Conservation (phyloP, 2,888 invertebrate species). For the Glyphotaelius pellucidus region DNA sequence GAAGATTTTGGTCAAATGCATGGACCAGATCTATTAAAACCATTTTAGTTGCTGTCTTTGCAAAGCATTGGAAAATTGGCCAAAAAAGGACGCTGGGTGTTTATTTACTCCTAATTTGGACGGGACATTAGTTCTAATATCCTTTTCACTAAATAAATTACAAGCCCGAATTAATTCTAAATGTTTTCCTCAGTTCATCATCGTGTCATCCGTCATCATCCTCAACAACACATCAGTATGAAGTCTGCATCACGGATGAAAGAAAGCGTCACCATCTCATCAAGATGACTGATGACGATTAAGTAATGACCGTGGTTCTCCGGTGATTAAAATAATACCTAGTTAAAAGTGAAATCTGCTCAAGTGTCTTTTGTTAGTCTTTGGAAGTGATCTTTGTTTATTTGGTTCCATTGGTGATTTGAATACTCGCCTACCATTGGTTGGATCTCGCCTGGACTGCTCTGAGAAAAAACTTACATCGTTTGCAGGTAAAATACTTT, state of each 20-base stretch:
- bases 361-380: conserved; percentile 10
- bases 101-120: not conserved
- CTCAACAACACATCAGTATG: not conserved
- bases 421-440: conserved; percentile 17
- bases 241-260: not conserved
- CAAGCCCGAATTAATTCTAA: not conserved
- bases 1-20: too few relatives aligned
- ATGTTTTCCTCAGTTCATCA: not conserved
- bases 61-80: too few relatives aligned
- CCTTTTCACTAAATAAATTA: not conserved
- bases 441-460: not conserved
- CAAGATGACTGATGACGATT: not conserved
- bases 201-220: not conserved
- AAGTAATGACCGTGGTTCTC: not conserved
- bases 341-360: conserved; percentile 23
- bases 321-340: not conserved
- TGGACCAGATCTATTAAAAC: not conserved
- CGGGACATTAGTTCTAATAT: not conserved
- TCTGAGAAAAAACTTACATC: conserved; percentile 30
- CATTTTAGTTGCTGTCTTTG: too few relatives aligned
- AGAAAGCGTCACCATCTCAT: not conserved
- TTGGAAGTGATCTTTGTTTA: conserved; percentile 13
- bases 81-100: not conserved
- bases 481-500: conserved; percentile 30
- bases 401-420: conserved; percentile 14